A percentile compares a stretch with the other conserved stretches of the same genome.
Evolutionary conservation across 2,113 vertebrate species (phyloP).

Genomic region (Clarias macrocephalus): DNA sequence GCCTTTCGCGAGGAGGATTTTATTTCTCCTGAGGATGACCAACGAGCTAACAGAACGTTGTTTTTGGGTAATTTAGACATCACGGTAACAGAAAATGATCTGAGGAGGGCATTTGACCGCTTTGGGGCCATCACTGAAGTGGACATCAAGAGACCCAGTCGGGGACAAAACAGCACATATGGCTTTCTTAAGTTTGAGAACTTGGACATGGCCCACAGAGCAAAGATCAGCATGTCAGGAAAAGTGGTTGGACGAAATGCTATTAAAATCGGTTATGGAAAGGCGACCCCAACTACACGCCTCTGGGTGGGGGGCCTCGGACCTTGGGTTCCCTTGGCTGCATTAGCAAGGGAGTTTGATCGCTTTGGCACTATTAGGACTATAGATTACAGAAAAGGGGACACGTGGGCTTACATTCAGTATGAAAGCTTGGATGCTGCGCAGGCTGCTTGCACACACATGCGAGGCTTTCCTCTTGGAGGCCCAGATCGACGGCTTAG

Average conservation of each 20-base stretch:
- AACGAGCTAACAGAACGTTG: slow-evolving; percentile 92
- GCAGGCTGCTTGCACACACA: slow-evolving; percentile 93
- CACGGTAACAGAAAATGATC: slow-evolving; percentile 87
- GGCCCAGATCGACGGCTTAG: slow-evolving; percentile 89
- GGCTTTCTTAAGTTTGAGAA: slow-evolving; percentile 98
- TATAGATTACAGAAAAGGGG: slow-evolving; percentile 96
- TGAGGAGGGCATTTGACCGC: slow-evolving; percentile 88
- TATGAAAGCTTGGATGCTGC: slow-evolving; percentile 97
- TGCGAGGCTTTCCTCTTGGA: slow-evolving; percentile 93
- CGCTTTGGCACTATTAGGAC: slow-evolving; percentile 96
- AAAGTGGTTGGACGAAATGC: slow-evolving; percentile 92
- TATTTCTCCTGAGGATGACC: slow-evolving; percentile 94
- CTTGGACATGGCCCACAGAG: slow-evolving; percentile 95
- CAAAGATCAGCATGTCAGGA: slow-evolving; percentile 96
- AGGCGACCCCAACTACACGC: slow-evolving; percentile 92
- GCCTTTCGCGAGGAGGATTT: slow-evolving; percentile 89
- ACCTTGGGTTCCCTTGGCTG: slow-evolving; percentile 91
- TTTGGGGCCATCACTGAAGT: slow-evolving; percentile 97
- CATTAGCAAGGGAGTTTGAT: slow-evolving; percentile 93
- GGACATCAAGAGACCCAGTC: slow-evolving; percentile 89
- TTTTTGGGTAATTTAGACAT: slow-evolving; percentile 96
- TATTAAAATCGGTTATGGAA: slow-evolving; percentile 97
- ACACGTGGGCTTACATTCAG: slow-evolving; percentile 97
- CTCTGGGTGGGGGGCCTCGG: slow-evolving; percentile 96
- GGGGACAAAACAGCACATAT: slow-evolving; percentile 91